Evolutionary conservation across 2,797 vertebrate species (phyloP).

Genomic region (Enoplosus armatus): DNA sequence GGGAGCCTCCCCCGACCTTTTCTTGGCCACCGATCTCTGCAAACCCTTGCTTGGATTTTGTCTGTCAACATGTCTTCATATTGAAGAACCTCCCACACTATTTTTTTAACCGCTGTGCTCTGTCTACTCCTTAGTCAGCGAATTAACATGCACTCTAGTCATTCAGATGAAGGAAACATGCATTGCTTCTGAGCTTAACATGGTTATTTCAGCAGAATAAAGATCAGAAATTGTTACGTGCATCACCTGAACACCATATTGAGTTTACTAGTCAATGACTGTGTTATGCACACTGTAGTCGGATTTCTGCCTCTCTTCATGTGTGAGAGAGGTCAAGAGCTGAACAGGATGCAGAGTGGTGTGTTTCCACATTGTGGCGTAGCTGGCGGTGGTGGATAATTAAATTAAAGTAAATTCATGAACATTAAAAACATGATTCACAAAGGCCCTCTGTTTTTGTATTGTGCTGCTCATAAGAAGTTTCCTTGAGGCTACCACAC

Average conservation of each 20-base stretch:
- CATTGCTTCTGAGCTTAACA: background rate
- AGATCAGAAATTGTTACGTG: conserved; percentile 13
- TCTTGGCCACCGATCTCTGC: conserved; percentile 40
- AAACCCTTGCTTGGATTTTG: conserved; percentile 29
- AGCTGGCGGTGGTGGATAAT: conserved; percentile 59
- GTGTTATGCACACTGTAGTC: background rate
- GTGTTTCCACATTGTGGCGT: conserved; percentile 35
- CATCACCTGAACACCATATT: conserved; percentile 7
- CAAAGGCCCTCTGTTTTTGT: conserved; percentile 41
- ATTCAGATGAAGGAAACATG: conserved; percentile 14
- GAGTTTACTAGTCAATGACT: conserved; percentile 1
- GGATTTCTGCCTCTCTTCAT: conserved; percentile 20
- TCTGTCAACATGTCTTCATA: conserved; percentile 68
- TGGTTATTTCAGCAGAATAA: background rate
- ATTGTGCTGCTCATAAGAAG: conserved; percentile 47
- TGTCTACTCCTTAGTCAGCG: background rate
- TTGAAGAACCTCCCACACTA: conserved; percentile 31
- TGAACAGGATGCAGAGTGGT: conserved; percentile 42
- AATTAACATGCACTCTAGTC: background rate
- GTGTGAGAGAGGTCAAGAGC: conserved; percentile 68
- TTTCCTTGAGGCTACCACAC: conserved; percentile 60
- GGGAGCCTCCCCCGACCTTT: conserved; percentile 36
- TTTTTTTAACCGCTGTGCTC: conserved; percentile 27
- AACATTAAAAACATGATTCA: conserved; percentile 63
- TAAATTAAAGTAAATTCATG: conserved; percentile 69